A percentile compares a stretch with the other conserved stretches of the same genome.
Evolutionary conservation across 2,888 invertebrate species (phyloP).

Genomic region (Helobdella robusta): DNA sequence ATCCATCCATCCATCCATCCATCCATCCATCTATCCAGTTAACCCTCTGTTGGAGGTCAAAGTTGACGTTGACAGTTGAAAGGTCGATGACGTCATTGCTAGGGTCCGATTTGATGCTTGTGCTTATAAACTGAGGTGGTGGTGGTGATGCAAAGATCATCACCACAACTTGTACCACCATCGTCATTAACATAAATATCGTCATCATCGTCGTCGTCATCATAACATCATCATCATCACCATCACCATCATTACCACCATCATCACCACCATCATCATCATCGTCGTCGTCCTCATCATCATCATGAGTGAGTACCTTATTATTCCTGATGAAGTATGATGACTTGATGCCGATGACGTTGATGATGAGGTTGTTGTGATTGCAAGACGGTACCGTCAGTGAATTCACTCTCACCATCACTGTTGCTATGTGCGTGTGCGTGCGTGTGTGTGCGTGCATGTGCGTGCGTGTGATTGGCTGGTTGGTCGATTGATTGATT

Average conservation of each 20-base stretch:
- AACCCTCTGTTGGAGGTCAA: background rate
- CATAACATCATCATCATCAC: conserved; percentile 1
- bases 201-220: background rate
- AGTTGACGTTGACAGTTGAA: background rate
- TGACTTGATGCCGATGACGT: conserved; percentile 16
- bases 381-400: background rate
- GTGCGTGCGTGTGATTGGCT: no score
- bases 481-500: no score
- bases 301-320: conserved; percentile 10
- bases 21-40: no score
- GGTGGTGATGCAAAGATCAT: no score
- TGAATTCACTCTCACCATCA: conserved; percentile 14
- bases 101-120: no score
- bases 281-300: background rate
- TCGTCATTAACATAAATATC: background rate
- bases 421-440: background rate
- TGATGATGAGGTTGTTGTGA: background rate
- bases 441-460: background rate
- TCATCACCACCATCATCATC: background rate
- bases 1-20: conserved; percentile 1
- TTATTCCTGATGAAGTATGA: conserved; percentile 11
- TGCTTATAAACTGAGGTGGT: no score
- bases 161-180: background rate
- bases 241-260: conserved; percentile 5
- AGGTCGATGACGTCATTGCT: no score